phyloP scores from a whole-genome alignment of 1,140 invertebrate genomes.

The Augochlora pura region DNA sequence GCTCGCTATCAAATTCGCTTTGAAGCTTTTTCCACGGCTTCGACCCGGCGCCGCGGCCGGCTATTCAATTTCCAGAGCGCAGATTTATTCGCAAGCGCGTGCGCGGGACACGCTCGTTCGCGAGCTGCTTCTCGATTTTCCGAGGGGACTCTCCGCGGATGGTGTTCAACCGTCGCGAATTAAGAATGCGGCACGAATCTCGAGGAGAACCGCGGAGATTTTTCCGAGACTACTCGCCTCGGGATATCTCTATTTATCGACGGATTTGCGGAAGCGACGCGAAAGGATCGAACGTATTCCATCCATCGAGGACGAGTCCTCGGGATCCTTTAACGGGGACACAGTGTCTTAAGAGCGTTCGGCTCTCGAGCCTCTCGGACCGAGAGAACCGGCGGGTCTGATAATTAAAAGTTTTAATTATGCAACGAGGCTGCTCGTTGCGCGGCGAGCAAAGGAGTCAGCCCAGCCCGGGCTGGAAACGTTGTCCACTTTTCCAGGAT shows the following conservation, averaged over 20 bases:
- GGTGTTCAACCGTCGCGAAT: too few relatives aligned
- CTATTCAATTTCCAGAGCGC: not conserved
- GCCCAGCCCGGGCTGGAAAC: not conserved
- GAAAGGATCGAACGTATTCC: constrained; percentile 1
- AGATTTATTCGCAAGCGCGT: not conserved
- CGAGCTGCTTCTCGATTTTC: too few relatives aligned
- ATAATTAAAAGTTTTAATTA: constrained; percentile 72
- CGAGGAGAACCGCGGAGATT: too few relatives aligned
- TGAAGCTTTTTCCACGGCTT: constrained; percentile 14
- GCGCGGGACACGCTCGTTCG: too few relatives aligned
- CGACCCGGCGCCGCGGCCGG: not conserved
- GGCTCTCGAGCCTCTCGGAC: too few relatives aligned
- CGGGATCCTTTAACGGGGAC: not conserved
- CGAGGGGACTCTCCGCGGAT: too few relatives aligned
- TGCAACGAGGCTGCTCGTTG: constrained; percentile 44
- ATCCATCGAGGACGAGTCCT: not conserved
- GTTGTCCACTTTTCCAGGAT: not conserved
- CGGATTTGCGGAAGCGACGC: not conserved
- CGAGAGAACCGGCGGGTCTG: not conserved
- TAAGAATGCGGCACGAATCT: too few relatives aligned
- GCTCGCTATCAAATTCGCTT: constrained; percentile 23
- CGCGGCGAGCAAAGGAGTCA: not conserved
- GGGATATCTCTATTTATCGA: constrained; percentile 20
- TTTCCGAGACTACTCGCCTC: too few relatives aligned
- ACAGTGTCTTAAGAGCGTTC: not conserved